phyloP scores from a whole-genome alignment of 1,140 invertebrate species.

The Drosophila ercepeae region DNA sequence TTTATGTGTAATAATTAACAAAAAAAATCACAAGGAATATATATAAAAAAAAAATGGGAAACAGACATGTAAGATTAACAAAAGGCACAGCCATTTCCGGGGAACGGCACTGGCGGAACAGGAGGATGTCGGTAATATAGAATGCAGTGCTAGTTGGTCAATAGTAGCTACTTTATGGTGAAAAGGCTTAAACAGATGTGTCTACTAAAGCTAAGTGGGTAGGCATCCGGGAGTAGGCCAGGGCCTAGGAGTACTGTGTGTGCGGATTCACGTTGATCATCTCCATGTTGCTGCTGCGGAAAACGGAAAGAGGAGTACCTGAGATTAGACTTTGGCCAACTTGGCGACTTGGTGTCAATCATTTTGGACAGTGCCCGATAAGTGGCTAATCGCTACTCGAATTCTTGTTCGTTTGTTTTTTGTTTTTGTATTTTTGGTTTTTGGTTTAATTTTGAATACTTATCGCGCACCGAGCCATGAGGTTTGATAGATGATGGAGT shows the following conservation, averaged over 20 bases:
- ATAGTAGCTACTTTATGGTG: constrained; percentile 34
- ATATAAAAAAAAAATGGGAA: background rate
- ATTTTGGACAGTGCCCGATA: constrained; percentile 20
- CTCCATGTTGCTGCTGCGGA: constrained; percentile 88
- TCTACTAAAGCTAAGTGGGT: constrained; percentile 39
- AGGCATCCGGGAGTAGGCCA: constrained; percentile 26
- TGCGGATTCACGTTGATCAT: constrained; percentile 92
- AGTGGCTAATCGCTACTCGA: constrained; percentile 17
- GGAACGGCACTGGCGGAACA: background rate
- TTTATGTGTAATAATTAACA: background rate
- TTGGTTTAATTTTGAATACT: constrained; percentile 23
- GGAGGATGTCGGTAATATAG: background rate
- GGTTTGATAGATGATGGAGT: constrained; percentile 5
- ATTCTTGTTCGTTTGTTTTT: background rate
- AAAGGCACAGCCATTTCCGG: constrained; percentile 20
- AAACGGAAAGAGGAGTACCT: background rate
- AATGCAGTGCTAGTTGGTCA: constrained; percentile 16
- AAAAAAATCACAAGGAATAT: background rate
- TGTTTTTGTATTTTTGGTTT: background rate
- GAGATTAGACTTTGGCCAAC: background rate
- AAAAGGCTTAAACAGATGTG: constrained; percentile 31
- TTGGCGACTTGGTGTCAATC: constrained; percentile 14
- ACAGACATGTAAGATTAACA: constrained; percentile 3
- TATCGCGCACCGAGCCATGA: constrained; percentile 33
- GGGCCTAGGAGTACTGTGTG: constrained; percentile 88